Base-by-base conservation (phyloP, 2,888 invertebrate species). In the Spicauda simplicius region DNA sequence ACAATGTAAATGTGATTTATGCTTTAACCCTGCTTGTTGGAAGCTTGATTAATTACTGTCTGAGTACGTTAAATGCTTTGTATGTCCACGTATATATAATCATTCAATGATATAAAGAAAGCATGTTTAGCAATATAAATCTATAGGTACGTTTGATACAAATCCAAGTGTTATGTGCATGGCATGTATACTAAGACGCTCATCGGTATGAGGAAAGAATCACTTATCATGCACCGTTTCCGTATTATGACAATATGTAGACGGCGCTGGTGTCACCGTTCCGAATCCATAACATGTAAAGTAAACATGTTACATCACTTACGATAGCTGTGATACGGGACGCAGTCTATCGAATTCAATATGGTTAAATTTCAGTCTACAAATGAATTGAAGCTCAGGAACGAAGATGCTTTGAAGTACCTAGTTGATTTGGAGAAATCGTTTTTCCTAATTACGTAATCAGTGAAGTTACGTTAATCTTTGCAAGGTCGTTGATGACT, bases 261-360 rank as follows among this genome's bases (percentile, higher is more conserved):
- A 37, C 48, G n/a, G 48, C 18, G 25, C 20, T 19, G 20, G 14
- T 52, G 64, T 59, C 55, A 37, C 54, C 45, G 30, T 41, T 48
- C 50, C 59, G 59, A 60, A 59, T 58, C 61, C 64, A 69, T 69
- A 71, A 71, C 61, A 50, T 37, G 33, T 71, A 64, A 54, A 59
- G 67, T 25, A 71, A 68, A 71, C 64, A 69, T 11, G 57, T 71
- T 71, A 68, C 69, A 69, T 69, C 71, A 71, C 62, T 55, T 45
- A 45, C 45, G 48, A 48, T 48, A 48, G 16, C 7, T n/a, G 48
- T 45, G 45, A 45, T 5, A 14, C 45, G 45, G 45, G 3, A n/a
- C 0, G 45, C 14, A n/a, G 45, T 45, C 4, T 14, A 5, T 45
- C 12, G 14, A 45, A 45, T 45, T 45, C 45, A 45, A 45, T 14